Conservation (phyloP, 2,113 vertebrate genomes). For the Okapia johnstoni region DNA sequence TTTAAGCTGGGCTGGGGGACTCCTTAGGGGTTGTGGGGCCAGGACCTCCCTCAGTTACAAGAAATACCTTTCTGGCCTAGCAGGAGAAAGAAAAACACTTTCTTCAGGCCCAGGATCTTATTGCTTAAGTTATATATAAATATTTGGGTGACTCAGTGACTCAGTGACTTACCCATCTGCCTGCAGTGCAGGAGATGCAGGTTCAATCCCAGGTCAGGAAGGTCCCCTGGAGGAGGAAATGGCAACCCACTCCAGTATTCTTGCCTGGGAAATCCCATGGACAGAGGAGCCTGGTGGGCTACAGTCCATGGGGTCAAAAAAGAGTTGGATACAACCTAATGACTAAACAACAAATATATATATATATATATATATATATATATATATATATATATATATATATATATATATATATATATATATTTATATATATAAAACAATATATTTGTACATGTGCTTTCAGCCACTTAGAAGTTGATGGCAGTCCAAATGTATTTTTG, state of each 20-base stretch:
- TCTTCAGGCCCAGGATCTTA: not conserved
- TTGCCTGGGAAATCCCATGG: not conserved
- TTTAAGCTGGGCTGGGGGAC: not conserved
- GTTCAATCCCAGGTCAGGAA: not conserved
- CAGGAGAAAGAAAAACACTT: not conserved
- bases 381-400: not conserved
- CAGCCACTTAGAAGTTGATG: not conserved
- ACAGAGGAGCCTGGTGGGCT: not conserved
- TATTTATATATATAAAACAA: not conserved
- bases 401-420: not conserved
- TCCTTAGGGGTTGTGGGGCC: not conserved
- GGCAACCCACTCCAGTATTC: not conserved
- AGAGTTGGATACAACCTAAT: not conserved
- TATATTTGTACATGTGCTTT: not conserved
- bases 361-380: not conserved
- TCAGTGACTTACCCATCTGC: not conserved
- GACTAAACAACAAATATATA: not conserved
- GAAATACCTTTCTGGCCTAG: not conserved
- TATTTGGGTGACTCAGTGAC: not conserved
- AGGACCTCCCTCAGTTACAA: not conserved
- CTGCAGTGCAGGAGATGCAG: not conserved
- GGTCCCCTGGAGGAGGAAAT: not conserved
- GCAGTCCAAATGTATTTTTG: not conserved
- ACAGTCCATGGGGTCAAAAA: not conserved
- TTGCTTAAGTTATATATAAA: not conserved